Evolutionary conservation across 1,140 invertebrate genomes (phyloP), one percentile per base, ranked within the genome.

Genomic region (Caenorhabditis remanei): DNA sequence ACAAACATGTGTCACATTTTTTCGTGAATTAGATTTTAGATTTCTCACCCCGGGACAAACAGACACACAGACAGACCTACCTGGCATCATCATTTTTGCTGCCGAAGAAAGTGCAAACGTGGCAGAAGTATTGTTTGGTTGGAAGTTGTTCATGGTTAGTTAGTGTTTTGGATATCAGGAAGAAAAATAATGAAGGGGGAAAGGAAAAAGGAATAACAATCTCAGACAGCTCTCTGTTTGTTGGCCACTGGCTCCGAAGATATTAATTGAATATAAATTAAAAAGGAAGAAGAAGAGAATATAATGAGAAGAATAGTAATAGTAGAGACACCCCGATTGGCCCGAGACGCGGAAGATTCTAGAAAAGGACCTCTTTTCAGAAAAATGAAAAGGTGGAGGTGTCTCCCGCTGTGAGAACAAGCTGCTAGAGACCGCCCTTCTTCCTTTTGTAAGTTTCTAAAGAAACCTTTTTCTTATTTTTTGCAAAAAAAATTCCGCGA

Each of bases 61-160:
- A 8, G 50, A 53, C 16, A 14, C 50, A n/a, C n/a, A 58, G 56
- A 19, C n/a, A 9, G 16, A 14, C 61, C 14, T 19, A 71, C 65
- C 65, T 71, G 65, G 65, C 40, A 71, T 46, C 65, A 71, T 71
- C 65, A 71, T 71, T 46, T 71, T 71, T 11, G 65, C 65, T 2
- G 65, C 65, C 13, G 65, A 71, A 46, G 65, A 71, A 4, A 71
- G 65, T 6, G 65, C 65, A 71, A 71, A 71, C 43, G 65, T 71
- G 6, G 65, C 65, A 46, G 65, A 46, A 63, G 21, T 63, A 40
- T 63, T 63, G 21, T 7, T 71, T 71, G 40, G 40, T 43, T 2
- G 61, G 16, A 65, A 65, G 24, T 65, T 65, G 21, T 65, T 65
- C 61, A 58, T 58, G 14, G 14, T 58, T n/a, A 58, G 56, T n/a